Base-by-base conservation (phyloP, 1,140 invertebrate genomes). In the Thalassaphorura encarpata region DNA sequence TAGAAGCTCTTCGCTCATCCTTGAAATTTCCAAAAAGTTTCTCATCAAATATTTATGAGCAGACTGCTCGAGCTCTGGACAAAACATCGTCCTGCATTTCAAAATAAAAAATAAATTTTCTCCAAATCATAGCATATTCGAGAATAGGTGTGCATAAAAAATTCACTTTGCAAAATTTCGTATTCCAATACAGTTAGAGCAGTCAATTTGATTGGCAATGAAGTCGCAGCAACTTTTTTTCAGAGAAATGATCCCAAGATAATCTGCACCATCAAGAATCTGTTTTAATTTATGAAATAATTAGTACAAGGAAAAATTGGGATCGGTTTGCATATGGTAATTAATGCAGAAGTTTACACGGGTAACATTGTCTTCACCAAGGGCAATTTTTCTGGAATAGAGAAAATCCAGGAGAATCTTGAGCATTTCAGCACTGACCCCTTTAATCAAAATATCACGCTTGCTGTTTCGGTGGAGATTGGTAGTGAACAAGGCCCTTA, bases 401-500 rank as follows among this genome's bases (percentile, higher is more conserved):
- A 87, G 83, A 68, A 87, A 92, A 53, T 89, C 78, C 26, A 93
- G 77, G 2, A 94, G 73, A 8, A 79, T 70, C 42, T 80, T 76
- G 75, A 94, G 80, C 61, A 85, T 83, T 33, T 82, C 77, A 1
- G 80, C 78, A 18, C 76, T 78, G n/a, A 94, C 79, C 5, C 82
- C 86, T 0, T 83, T 83, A 57, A 92, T 77, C 26, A 78, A 68
- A 0, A 89, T 80, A 66, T 83, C 81, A 19, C 77, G 82, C 63
- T 81, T 78, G 61, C 81, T 78, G 11, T 76, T 73, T 0, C 75
- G 76, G 66, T 84, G 79, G 33, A 87, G 69, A 1, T 80, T 80
- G 36, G 84, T 89, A 16, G 87, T 90, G 68, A 92, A 92, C n/a
- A 91, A 72, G 47, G 85, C 81, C 67, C 85, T 86, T 49, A 1